Base-by-base conservation (phyloP, 2,888 invertebrate genomes). In the Trimorus sp. region DNA sequence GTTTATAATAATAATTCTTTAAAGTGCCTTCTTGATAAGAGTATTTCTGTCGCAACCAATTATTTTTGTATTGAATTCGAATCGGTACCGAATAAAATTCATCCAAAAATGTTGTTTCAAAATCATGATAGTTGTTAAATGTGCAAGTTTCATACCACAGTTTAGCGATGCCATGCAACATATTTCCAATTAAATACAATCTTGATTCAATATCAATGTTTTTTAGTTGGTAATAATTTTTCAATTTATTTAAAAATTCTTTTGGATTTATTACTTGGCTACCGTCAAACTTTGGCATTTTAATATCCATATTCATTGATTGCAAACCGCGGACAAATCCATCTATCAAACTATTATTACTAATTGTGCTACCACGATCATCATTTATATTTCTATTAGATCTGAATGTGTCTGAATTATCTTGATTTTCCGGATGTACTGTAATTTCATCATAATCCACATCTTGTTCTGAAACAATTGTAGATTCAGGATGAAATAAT, bases 21-120 rank as follows among this genome's bases (percentile, higher is more conserved):
- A 48, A 63, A 26, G 26, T 63, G 4, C 11, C 37, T 7, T 63
- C 63, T 36, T 26, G 26, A 60, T 4, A 37, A 16, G 2, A 26
- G 42, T 51, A 53, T 37, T 45, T 36, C 45, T 59, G 48, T 6
- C 26, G 11, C 2, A 62, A 12, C 76, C 76, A 68, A 11, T 60
- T 62, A 8, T 66, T 60, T 62, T 76, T 76, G 15, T 26, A 42
- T 15, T 68, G 49, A 11, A 76, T 51, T 45, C 40, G 11, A 7
- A 60, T 60, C 7, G 76, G 68, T 8, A 76, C 53, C 12, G 68
- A 53, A 62, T 68, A 76, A 45, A 78, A 78, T 54, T 78, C 66
- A 0, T 49, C 8, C 37, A 71, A 53, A 71, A 78, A 78, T 53
- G 63, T 45, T 7, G 7, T 11, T 11, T 65, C 53, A 14, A 78